Conservation (phyloP, 1,140 invertebrate species). For the Amphibalanus amphitrite region DNA sequence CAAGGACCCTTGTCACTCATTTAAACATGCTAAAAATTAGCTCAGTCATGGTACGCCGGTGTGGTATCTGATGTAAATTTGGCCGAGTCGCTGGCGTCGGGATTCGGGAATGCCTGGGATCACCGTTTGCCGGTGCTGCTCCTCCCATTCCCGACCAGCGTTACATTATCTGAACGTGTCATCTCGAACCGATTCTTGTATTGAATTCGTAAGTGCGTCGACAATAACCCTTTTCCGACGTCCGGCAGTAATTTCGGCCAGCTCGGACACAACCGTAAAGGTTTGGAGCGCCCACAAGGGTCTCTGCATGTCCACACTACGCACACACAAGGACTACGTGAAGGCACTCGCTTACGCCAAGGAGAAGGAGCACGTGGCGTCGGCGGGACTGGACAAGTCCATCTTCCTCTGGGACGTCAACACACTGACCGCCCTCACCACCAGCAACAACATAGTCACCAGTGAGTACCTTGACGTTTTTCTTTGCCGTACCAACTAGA, state of each 20-base stretch:
- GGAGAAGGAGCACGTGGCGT: constrained; percentile 92
- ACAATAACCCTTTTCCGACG: too few species aligned
- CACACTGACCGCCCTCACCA: constrained; percentile 89
- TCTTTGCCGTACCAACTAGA: too few species aligned
- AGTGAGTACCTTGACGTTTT: constrained; percentile 59
- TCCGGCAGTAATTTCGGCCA: constrained; percentile 89
- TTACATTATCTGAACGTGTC: too few species aligned
- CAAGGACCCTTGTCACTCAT: too few species aligned
- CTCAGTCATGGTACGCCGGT: too few species aligned
- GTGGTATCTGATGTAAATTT: too few species aligned
- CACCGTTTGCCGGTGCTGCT: too few species aligned
- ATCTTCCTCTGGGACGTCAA: constrained; percentile 99
- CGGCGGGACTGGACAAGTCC: constrained; percentile 87
- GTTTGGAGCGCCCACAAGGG: constrained; percentile 99
- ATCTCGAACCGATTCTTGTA: too few species aligned
- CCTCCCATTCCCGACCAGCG: too few species aligned
- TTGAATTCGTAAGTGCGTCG: too few species aligned
- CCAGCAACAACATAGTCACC: constrained; percentile 97
- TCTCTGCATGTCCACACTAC: constrained; percentile 93
- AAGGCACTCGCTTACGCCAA: constrained; percentile 96
- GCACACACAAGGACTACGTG: constrained; percentile 98
- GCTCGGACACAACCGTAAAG: constrained; percentile 97
- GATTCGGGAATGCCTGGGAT: constrained; percentile 6
- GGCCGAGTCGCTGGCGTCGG: too few species aligned
- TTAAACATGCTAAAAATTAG: too few species aligned